Conservation (phyloP, 2,888 invertebrate genomes). For the Gisinianus flammeolus region DNA sequence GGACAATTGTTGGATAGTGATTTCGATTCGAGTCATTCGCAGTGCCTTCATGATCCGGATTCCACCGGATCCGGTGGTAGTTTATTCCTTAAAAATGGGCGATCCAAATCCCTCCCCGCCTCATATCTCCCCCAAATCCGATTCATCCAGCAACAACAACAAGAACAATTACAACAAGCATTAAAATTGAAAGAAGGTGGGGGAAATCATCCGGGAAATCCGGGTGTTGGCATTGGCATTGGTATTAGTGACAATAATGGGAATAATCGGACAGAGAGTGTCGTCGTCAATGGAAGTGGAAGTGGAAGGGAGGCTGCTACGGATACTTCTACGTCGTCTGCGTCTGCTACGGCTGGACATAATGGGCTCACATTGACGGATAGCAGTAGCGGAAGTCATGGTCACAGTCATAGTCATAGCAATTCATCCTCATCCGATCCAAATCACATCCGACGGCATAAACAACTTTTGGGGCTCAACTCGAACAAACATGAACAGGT, state of each 20-base stretch:
- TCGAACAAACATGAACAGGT: neutral
- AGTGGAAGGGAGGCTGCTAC: no score
- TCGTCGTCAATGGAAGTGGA: neutral
- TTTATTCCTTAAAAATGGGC: constrained; percentile 26
- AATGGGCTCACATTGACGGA: no score
- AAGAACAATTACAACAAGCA: neutral
- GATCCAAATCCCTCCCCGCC: constrained; percentile 39
- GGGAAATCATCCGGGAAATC: neutral
- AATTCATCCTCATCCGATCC: no score
- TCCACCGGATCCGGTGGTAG: neutral
- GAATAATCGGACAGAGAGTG: neutral
- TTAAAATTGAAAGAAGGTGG: neutral
- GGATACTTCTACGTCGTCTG: neutral
- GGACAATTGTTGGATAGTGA: constrained; percentile 36
- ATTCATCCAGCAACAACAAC: neutral
- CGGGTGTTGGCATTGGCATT: no score
- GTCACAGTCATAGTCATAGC: neutral
- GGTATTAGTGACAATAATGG: no score
- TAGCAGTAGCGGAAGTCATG: neutral
- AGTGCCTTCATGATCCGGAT: neutral
- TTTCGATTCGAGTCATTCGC: constrained; percentile 27
- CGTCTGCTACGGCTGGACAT: no score
- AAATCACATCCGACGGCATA: neutral
- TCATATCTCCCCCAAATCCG: constrained; percentile 25
- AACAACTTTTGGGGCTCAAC: neutral